Evolutionary conservation across 1,140 invertebrate genomes (phyloP).

Genomic region (Lucilia sericata): DNA sequence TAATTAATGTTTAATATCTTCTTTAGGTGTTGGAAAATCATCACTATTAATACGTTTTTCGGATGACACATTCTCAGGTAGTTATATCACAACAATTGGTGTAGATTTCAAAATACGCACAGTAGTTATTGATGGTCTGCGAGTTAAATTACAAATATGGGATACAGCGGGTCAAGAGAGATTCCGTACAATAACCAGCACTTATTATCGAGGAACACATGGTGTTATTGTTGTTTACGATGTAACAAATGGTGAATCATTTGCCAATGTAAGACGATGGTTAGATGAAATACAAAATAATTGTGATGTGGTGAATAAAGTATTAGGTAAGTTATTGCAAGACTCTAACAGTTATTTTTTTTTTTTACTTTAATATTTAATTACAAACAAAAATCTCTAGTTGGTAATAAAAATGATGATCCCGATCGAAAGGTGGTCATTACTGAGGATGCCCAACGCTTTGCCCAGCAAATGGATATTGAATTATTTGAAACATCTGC

Average conservation of each 20-base stretch:
- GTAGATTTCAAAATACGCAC: conserved; percentile 99
- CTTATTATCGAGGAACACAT: conserved; percentile 98
- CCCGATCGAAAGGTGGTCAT: conserved; percentile 96
- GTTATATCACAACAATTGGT: conserved; percentile 99
- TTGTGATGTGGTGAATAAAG: conserved; percentile 99
- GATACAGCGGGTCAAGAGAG: conserved; percentile 91
- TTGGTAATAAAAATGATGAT: conserved; percentile 99
- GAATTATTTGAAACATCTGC: conserved; percentile 98
- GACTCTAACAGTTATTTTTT: background rate
- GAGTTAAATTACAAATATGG: conserved; percentile 99
- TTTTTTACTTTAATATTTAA: background rate
- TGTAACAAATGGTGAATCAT: conserved; percentile 98
- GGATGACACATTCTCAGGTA: conserved; percentile 98
- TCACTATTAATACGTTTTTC: conserved; percentile 96
- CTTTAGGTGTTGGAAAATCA: conserved; percentile 97
- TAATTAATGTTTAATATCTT: conserved; percentile 47
- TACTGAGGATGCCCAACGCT: conserved; percentile 96
- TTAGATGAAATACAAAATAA: conserved; percentile 99
- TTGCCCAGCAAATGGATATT: conserved; percentile 97
- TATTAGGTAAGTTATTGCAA: conserved; percentile 80
- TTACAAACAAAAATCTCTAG: conserved; percentile 71
- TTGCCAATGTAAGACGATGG: conserved; percentile 98
- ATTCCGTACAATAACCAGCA: conserved; percentile 72
- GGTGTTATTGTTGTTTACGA: conserved; percentile 99
- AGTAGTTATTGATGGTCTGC: conserved; percentile 92